These are phyloP conservation scores for Procapra przewalskii DNA, from an alignment of 2,113 vertebrate species.

Conservation along the genomic window DNA sequence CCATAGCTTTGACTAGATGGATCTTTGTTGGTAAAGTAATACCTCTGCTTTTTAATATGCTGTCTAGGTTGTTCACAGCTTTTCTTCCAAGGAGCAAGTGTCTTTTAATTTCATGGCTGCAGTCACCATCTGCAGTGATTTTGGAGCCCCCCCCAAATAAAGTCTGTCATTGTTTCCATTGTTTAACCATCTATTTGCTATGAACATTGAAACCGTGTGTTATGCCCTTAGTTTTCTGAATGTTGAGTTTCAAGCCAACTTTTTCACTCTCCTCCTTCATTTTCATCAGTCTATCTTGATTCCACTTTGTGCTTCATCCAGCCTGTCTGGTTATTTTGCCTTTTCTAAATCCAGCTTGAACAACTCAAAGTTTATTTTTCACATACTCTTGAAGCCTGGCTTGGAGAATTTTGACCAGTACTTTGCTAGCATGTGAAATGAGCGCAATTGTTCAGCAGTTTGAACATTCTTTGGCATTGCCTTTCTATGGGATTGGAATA, in stretches of 20 bases:
- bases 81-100: background rate
- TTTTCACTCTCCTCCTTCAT: background rate
- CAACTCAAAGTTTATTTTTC: background rate
- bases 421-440: background rate
- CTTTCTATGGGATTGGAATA: background rate
- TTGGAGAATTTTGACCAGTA: background rate
- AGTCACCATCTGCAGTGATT: background rate
- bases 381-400: background rate
- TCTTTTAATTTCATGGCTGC: background rate
- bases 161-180: background rate
- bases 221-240: background rate
- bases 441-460: background rate
- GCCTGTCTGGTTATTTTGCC: background rate
- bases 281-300: background rate
- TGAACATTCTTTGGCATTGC: background rate
- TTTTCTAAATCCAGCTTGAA: background rate
- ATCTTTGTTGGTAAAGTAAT: background rate
- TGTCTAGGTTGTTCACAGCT: background rate
- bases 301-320: background rate
- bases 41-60: background rate
- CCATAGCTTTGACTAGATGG: background rate
- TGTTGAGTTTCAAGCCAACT: background rate
- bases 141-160: background rate
- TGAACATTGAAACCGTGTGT: background rate
- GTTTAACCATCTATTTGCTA: background rate